Base-by-base conservation (phyloP, 2,888 invertebrate species). In the Yponomeuta cagnagella region DNA sequence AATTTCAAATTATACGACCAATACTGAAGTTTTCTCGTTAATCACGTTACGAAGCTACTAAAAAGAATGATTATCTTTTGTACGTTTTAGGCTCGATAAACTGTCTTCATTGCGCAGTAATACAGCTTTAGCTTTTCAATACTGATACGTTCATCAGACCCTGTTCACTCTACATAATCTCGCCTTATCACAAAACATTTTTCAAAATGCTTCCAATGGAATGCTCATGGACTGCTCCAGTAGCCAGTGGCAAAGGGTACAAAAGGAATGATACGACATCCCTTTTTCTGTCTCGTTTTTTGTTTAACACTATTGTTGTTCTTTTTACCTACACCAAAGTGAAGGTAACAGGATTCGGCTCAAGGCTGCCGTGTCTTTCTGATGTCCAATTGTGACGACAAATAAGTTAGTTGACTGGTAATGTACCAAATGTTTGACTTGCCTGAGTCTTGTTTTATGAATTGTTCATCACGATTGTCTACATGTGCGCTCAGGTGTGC, bases 181-280 rank as follows among this genome's bases (percentile, higher is more conserved):
- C 15, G 2, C 2, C 12, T 58, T 58, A 58, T 58, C 52, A 15
- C 52, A 15, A 58, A 58, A 58, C 52, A 58, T 15, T 58, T 58
- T 58, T 58, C 52, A 58, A 58, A 58, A 58, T 15, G 52, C 52
- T 58, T 15, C 52, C 52, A 15, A 58, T 15, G 52, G 52, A 58
- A 58, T 58, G 52, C 52, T 15, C 52, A 15, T 12, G 43, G 43
- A 43, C 52, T 58, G 52, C 8, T 15, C 15, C 52, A 58, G 52
- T 58, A 58, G 6, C 52, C 68, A 52, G 68, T 68, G 68, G 68
- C 68, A 52, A 68, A 68, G 48, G 68, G 68, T 58, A 58, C 30
- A 68, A 68, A 68, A 68, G 48, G 30, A 68, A 4, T 48, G 52
- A 52, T 68, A 68, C 9, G 52, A 30, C 15, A 52, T 52, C 68